These are phyloP conservation scores for Syngnathus acus DNA, from an alignment of 2,797 vertebrate genomes.

Conservation along the genomic window DNA sequence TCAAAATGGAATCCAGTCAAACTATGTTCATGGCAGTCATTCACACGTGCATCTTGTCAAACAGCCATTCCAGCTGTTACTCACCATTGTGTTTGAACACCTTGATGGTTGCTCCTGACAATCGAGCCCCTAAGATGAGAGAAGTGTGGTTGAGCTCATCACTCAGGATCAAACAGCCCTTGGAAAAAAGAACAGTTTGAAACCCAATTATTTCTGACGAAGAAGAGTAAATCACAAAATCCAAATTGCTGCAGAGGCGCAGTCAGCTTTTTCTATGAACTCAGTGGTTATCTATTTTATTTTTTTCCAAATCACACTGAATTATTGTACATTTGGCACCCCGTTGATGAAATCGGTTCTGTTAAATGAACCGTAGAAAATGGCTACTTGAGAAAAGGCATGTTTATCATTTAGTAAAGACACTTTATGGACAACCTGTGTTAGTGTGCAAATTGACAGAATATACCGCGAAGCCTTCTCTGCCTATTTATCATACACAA, in stretches of 20 bases:
- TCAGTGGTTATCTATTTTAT: neutral
- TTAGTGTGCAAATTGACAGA: constrained; percentile 49
- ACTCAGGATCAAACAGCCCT: constrained; percentile 93
- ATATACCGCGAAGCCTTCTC: constrained; percentile 18
- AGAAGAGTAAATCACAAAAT: neutral
- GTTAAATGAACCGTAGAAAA: neutral
- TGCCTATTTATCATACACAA: constrained; percentile 7
- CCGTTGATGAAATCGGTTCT: neutral
- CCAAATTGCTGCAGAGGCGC: neutral
- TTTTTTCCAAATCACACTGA: neutral
- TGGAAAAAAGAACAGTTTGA: constrained; percentile 30
- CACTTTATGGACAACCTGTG: neutral
- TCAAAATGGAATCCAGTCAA: neutral
- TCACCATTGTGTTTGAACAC: constrained; percentile 95
- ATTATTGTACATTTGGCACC: neutral
- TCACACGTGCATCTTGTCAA: neutral
- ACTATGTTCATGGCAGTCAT: neutral
- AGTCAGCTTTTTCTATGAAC: neutral
- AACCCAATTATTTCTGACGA: neutral
- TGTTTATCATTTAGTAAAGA: neutral
- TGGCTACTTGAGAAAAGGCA: neutral
- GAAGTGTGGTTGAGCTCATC: constrained; percentile 92
- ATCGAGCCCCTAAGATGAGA: constrained; percentile 83
- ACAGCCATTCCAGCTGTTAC: constrained; percentile 40
- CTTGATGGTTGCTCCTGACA: constrained; percentile 85